phyloP scores from a whole-genome alignment of 37 sponge, comb jelly and placozoan species.

The Diacarnus erythraeanus region DNA sequence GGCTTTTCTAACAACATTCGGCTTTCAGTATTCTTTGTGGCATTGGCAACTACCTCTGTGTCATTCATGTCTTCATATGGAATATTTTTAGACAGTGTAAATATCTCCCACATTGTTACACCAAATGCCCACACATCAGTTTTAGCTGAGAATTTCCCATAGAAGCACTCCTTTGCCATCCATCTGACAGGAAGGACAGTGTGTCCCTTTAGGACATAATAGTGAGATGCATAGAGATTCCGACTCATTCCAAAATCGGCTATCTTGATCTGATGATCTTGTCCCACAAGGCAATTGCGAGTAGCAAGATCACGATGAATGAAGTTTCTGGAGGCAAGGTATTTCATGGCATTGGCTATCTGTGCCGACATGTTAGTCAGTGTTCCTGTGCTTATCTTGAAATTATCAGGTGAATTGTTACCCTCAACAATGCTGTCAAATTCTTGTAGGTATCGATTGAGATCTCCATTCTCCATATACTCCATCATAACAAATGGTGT shows the following conservation, averaged over 20 bases:
- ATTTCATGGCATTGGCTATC: conserved; percentile 80
- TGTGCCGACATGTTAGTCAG: conserved; percentile 68
- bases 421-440: conserved; percentile 8
- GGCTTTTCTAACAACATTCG: conserved; percentile 45
- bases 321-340: conserved; percentile 70
- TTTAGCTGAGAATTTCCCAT: conserved; percentile 80
- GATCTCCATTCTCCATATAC: conserved; percentile 93
- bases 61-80: conserved; percentile 74
- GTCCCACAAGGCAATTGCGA: conserved; percentile 84
- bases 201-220: conserved; percentile 56
- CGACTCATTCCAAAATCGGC: conserved; percentile 91
- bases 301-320: conserved; percentile 86
- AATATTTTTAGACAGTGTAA: conserved; percentile 53
- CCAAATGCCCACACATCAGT: conserved; percentile 87
- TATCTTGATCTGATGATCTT: conserved; percentile 70
- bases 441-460: conserved; percentile 72
- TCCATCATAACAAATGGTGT: conserved; percentile 81
- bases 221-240: conserved; percentile 67
- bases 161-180: conserved; percentile 89
- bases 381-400: conserved; percentile 11
- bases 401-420: not conserved
- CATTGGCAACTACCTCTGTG: conserved; percentile 79
- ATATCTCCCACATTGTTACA: conserved; percentile 86
- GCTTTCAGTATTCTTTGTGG: conserved; percentile 12
- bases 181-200: conserved; percentile 76